Evolutionary conservation across 2,888 invertebrate genomes (phyloP), one percentile per base, ranked within the genome.

Genomic region (Zelleria hepariella): DNA sequence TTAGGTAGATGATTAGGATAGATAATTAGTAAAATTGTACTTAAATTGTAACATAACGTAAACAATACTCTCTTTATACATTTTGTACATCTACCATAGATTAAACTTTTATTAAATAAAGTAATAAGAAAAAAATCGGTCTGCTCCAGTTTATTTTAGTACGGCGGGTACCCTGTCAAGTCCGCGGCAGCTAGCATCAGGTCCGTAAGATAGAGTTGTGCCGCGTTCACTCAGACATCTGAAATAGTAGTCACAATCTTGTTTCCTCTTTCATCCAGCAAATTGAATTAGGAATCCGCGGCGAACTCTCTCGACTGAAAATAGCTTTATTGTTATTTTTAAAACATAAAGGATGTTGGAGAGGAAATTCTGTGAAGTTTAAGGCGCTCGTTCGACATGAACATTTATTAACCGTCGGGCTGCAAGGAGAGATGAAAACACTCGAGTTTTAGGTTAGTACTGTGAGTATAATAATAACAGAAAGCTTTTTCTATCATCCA

Each of bases 71-170:
- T 23, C 72, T 67, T 74, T 68, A 67, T 64, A 64, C 63, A 64
- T 67, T 68, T 70, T 71, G 67, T 70, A 71, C 64, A 58, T 52
- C 27, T 27, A 26, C 52, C 21, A n/a, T 10, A 58, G 25, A 54
- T 47, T 53, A 52, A 32, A 15, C 27, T 54, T 47, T 54, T 58
- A 49, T 56, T 27, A 58, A 58, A 49, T 27, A 54, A 58, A 58
- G 53, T 57, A 23, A 53, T 53, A n/a, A 53, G 24, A 25, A 53
- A 53, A 52, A 5, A 51, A 3, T 20, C 32, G 15, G 32, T 51
- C 51, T 10, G 8, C 23, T 21, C 51, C 20, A 21, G n/a, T 51
- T 51, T 20, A 51, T 20, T 51, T 5, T 20, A 20, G 32, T 42
- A 42, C 15, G 6, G 10, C 21, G 10, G 21, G 23, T n/a, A 21